Conservation (phyloP, 2,888 invertebrate species). For the Ceriagrion tenellum region DNA sequence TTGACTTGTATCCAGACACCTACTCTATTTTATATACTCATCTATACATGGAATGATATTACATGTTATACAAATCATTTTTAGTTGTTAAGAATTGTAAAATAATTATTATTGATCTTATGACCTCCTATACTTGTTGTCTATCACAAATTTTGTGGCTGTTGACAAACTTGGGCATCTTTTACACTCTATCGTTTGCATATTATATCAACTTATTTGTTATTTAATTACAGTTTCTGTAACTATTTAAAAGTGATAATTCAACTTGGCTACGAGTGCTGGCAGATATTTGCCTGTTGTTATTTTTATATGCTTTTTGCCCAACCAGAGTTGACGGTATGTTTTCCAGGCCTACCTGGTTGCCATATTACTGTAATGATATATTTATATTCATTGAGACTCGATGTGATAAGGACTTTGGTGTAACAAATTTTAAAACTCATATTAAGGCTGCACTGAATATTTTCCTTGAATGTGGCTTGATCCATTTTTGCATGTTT, state of each 20-base stretch:
- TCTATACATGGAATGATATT: constrained; percentile 60
- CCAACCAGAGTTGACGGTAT: constrained; percentile 3
- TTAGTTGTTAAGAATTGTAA: constrained; percentile 65
- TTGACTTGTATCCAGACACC: constrained; percentile 56
- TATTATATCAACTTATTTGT: constrained; percentile 28
- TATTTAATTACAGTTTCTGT: constrained; percentile 26
- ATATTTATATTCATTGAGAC: constrained; percentile 10
- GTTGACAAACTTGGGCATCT: constrained; percentile 29
- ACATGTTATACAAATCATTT: constrained; percentile 65
- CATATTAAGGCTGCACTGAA: constrained; percentile 8
- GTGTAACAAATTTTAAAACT: neutral
- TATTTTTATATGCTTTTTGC: constrained; percentile 33
- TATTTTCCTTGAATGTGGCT: neutral
- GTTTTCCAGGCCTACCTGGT: constrained; percentile 28
- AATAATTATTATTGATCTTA: constrained; percentile 53
- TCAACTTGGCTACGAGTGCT: neutral
- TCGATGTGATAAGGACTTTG: constrained; percentile 22
- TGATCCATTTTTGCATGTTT: constrained; percentile 12
- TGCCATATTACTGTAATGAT: constrained; percentile 8
- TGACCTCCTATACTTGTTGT: constrained; percentile 38
- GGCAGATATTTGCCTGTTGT: constrained; percentile 26
- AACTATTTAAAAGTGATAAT: constrained; percentile 26
- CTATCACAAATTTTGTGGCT: constrained; percentile 5
- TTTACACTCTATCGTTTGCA: neutral
- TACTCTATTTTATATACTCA: constrained; percentile 66